Evolutionary conservation across 2,888 invertebrate genomes (phyloP).

Genomic region (Diaphora mendica): DNA sequence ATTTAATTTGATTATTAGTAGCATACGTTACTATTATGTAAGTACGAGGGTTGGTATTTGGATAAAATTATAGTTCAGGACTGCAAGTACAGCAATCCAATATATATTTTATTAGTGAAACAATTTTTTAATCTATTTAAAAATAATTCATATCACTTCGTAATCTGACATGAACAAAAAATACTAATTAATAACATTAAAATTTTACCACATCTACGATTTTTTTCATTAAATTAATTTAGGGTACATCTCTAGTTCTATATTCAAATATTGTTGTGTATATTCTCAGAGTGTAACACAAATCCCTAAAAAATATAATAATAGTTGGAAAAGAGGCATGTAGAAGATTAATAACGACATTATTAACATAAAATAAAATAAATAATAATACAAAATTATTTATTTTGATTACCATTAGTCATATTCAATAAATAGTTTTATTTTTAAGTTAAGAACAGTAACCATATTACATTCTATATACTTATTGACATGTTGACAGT

Average conservation of each 20-base stretch:
- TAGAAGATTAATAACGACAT: constrained; percentile 4
- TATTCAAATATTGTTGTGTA: too few relatives aligned
- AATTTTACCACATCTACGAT: too few relatives aligned
- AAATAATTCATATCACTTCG: too few relatives aligned
- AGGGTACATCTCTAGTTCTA: too few relatives aligned
- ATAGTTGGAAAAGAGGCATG: neutral
- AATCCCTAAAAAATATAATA: neutral
- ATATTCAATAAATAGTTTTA: constrained; percentile 5
- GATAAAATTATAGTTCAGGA: neutral
- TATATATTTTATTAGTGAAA: neutral
- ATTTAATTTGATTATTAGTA: neutral
- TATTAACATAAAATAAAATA: too few relatives aligned
- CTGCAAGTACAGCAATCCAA: too few relatives aligned
- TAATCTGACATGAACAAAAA: too few relatives aligned
- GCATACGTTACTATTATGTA: neutral
- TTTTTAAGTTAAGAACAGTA: neutral
- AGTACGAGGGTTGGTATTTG: neutral
- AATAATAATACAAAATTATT: constrained; percentile 13
- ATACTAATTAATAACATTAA: too few relatives aligned
- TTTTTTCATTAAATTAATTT: too few relatives aligned
- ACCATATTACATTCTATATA: neutral
- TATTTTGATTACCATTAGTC: constrained; percentile 10
- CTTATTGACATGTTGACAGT: neutral
- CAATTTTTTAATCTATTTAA: too few relatives aligned
- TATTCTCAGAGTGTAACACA: neutral